Evolutionary conservation across 2,113 vertebrate genomes (phyloP), one percentile per base, ranked within the genome.

Genomic region (Bettongia penicillata): DNA sequence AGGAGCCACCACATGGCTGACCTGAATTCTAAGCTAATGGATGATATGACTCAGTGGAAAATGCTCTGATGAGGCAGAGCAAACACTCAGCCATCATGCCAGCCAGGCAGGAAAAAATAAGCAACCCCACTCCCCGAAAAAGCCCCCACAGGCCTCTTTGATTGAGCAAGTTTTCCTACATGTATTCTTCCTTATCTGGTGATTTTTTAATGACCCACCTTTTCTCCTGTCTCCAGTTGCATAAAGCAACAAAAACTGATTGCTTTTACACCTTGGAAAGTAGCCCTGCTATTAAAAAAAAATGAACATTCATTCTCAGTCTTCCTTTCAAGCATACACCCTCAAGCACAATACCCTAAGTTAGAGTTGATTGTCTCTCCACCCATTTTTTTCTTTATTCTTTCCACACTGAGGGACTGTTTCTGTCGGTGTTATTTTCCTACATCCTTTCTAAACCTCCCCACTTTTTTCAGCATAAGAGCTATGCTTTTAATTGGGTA

Each of bases 401-500:
- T 31, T 57, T 48, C 91, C 61, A 0, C n/a, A 25, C 47, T 92
- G 50, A 97, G 50, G 53, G 25, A 49, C 95, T 11, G 0, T 84
- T 53, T 26, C 93, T 89, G 93, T 90, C 93, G 90, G 84, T 28
- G 10, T 0, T 77, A 16, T 91, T 94, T 95, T 61, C 91, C 91
- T 51, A 49, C 37, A 92, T 77, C 57, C 52, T 92, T 95, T 94
- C 93, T 95, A 96, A 97, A 49, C 94, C 19, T 52, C 55, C 53
- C 37, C 68, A 43, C 1, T 50, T 31, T 93, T 96, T 68, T 84
- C 0, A 37, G 84, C 16, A 93, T 28, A 53, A 4, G 53, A 97
- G 50, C 49, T 4, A 1, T 93, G 93, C 14, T 96, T 96, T 97
- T 98, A 97, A 94, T 93, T 96, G 95, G 50, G 26, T 52, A 95